phyloP scores from a whole-genome alignment of 2,797 vertebrate species.

The Tympanoctomys barrerae region DNA sequence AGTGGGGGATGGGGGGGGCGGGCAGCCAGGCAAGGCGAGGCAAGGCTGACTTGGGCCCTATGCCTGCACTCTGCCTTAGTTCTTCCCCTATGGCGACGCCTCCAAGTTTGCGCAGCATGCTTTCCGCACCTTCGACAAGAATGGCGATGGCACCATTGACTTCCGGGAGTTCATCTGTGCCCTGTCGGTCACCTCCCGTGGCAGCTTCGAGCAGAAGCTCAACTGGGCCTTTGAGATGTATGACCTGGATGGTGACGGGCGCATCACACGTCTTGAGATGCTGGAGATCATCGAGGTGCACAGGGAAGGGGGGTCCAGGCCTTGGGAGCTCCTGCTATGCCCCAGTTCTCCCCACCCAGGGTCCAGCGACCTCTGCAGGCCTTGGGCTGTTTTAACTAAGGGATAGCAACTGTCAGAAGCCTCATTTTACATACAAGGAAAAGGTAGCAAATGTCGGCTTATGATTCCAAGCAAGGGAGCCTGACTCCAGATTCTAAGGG shows the following conservation, averaged over 20 bases:
- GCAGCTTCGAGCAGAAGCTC: slow-evolving; percentile 95
- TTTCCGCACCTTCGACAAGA: slow-evolving; percentile 95
- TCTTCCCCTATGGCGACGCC: slow-evolving; percentile 94
- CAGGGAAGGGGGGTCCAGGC: not conserved
- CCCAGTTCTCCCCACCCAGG: not conserved
- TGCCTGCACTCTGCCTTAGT: slow-evolving; percentile 83
- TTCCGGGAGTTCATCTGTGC: slow-evolving; percentile 96
- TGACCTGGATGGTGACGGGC: slow-evolving; percentile 93
- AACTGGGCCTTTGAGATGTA: slow-evolving; percentile 97
- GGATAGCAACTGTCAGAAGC: not conserved
- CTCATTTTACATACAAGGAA: not conserved
- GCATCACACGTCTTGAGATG: slow-evolving; percentile 95
- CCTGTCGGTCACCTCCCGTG: slow-evolving; percentile 93
- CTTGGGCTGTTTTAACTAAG: not conserved
- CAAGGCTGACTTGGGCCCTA: accelerated
- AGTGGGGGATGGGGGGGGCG: accelerated
- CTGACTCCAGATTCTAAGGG: not conserved
- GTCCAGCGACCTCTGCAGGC: not conserved
- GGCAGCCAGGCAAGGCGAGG: no score
- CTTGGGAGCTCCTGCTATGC: not conserved
- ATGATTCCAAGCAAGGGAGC: not conserved
- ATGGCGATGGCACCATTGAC: slow-evolving; percentile 94
- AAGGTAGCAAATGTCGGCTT: not conserved
- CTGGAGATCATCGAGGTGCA: slow-evolving; percentile 95
- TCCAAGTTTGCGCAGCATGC: slow-evolving; percentile 96